A percentile compares a stretch with the other conserved stretches of the same genome.
Conservation (phyloP, 2,113 vertebrate species). For the Cephalopterus ornatus region DNA sequence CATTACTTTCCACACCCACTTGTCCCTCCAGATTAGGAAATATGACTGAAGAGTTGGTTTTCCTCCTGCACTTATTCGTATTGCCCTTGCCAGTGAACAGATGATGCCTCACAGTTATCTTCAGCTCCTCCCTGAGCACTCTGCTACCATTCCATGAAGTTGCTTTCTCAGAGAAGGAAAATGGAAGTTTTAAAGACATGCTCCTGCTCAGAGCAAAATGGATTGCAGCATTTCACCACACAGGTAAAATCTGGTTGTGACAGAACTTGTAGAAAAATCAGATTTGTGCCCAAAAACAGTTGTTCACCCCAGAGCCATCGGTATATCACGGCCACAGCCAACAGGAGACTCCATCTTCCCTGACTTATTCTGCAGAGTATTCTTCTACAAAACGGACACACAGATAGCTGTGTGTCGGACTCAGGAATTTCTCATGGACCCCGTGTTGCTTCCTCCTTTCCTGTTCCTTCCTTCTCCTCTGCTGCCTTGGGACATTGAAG, state of each 20-base stretch:
- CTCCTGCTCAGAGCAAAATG: neutral
- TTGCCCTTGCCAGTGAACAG: neutral
- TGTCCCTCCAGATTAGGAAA: conserved; percentile 43
- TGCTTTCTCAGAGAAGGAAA: neutral
- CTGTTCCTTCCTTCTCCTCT: neutral
- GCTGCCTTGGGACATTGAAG: accelerated
- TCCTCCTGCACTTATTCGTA: neutral
- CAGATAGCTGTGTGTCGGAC: accelerated
- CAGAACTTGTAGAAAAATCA: neutral
- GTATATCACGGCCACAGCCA: neutral
- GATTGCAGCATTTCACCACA: neutral
- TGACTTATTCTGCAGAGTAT: accelerated
- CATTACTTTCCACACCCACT: conserved; percentile 28
- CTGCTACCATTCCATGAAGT: neutral
- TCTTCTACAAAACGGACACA: neutral
- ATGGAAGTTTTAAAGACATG: neutral
- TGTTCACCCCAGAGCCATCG: accelerated
- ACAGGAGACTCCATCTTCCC: neutral
- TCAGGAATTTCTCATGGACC: neutral
- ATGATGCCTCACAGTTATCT: neutral
- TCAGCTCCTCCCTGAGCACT: neutral
- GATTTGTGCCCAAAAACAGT: neutral
- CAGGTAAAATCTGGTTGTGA: neutral
- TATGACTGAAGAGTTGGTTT: neutral
- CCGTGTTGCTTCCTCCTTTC: neutral